These are phyloP conservation scores for Oscheius sp. DNA, from an alignment of 2,888 invertebrate genomes.

Conservation along the genomic window DNA sequence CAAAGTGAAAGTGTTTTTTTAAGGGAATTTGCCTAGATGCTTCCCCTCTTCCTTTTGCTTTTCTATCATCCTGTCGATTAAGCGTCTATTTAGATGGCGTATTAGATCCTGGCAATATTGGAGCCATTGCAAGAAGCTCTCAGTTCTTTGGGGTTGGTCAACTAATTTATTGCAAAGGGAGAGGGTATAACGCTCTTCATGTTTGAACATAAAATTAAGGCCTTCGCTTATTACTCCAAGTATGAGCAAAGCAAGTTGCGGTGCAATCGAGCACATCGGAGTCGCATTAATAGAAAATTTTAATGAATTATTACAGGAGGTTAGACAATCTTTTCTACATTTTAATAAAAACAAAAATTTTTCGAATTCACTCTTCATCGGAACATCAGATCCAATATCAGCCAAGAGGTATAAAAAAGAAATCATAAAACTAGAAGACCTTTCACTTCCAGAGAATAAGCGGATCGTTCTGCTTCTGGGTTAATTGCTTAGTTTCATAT, in stretches of 20 bases:
- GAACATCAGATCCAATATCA: constrained; percentile 15
- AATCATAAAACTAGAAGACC: not conserved
- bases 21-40: constrained; percentile 50
- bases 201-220: constrained; percentile 26
- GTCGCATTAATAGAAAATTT: constrained; percentile 31
- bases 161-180: constrained; percentile 37
- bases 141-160: constrained; percentile 49
- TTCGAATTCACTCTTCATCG: not conserved
- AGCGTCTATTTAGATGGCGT: constrained; percentile 44
- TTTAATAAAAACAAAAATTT: no score
- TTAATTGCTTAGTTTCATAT: not conserved
- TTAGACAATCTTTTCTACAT: not conserved
- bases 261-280: constrained; percentile 48
- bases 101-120: constrained; percentile 52
- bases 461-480: not conserved
- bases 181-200: constrained; percentile 31
- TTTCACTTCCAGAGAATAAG: not conserved
- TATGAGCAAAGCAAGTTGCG: constrained; percentile 52
- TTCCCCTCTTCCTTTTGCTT: constrained; percentile 28
- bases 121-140: constrained; percentile 49
- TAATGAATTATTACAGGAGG: not conserved
- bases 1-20: constrained; percentile 3
- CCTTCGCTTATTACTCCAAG: constrained; percentile 46
- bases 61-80: not conserved
- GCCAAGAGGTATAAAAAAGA: constrained; percentile 1